A percentile compares a stretch with the other conserved stretches of the same genome.
Evolutionary conservation across 2,888 invertebrate genomes (phyloP).

Genomic region (Fabriciana adippe): DNA sequence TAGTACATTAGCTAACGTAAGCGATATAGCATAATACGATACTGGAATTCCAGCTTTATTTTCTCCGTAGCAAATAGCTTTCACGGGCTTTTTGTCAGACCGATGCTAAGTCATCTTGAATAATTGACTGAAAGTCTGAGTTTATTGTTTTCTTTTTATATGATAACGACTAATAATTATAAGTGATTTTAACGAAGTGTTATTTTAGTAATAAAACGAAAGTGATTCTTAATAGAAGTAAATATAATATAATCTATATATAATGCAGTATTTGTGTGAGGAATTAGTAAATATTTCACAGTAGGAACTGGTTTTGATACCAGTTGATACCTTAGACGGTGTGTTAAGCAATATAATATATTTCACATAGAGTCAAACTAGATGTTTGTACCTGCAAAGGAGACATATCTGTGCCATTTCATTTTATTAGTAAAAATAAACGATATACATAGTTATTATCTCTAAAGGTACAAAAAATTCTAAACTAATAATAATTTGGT

Average conservation of each 20-base stretch:
- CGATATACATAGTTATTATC: too few species aligned
- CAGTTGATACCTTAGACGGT: constrained; percentile 6
- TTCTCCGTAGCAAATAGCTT: constrained; percentile 32
- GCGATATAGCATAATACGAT: constrained; percentile 1
- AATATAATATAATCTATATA: too few species aligned
- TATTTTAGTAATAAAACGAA: neutral
- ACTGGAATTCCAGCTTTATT: constrained; percentile 12
- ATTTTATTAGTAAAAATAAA: too few species aligned
- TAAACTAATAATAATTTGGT: too few species aligned
- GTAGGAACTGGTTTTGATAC: constrained; percentile 11
- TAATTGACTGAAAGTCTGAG: constrained; percentile 45
- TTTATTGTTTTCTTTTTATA: constrained; percentile 34
- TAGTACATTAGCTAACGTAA: neutral
- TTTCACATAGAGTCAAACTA: too few species aligned
- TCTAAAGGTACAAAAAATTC: too few species aligned
- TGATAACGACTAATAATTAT: constrained; percentile 11
- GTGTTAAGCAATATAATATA: neutral
- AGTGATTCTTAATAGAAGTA: neutral
- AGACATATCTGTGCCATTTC: too few species aligned
- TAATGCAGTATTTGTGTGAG: too few species aligned
- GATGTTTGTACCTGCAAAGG: too few species aligned
- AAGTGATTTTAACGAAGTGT: neutral
- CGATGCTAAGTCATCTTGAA: constrained; percentile 51
- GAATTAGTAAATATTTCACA: neutral
- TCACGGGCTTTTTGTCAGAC: constrained; percentile 41